These are phyloP conservation scores for Epinephelus moara DNA, from an alignment of 2,113 vertebrate genomes.

Conservation along the genomic window DNA sequence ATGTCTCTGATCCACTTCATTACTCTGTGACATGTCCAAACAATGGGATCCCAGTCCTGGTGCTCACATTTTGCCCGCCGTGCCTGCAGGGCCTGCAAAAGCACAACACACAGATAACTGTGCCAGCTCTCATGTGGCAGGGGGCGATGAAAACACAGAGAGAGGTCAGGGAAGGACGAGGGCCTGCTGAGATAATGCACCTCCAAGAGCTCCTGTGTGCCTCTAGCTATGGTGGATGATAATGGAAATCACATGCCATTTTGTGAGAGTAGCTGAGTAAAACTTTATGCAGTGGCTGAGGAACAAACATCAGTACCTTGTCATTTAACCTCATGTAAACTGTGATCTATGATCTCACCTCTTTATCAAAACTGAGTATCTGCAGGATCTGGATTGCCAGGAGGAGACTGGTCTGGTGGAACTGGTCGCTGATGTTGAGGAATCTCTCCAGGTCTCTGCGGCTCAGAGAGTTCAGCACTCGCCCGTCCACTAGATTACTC, in stretches of 20 bases:
- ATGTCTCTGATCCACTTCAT: constrained; percentile 91
- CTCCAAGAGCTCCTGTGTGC: constrained; percentile 16
- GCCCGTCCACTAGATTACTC: constrained; percentile 88
- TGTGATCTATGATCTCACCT: constrained; percentile 76
- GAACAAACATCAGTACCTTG: not conserved
- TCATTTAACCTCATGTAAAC: not conserved
- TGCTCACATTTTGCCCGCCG: constrained; percentile 87
- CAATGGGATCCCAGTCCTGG: constrained; percentile 86
- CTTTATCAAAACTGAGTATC: constrained; percentile 88
- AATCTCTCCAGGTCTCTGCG: constrained; percentile 88
- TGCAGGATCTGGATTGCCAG: constrained; percentile 89
- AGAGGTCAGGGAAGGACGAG: constrained; percentile 30
- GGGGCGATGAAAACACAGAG: constrained; percentile 22
- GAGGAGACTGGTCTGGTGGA: constrained; percentile 90
- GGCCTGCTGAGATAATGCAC: constrained; percentile 42
- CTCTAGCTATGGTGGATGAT: constrained; percentile 9
- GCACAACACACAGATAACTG: constrained; percentile 38
- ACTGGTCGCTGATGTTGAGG: constrained; percentile 87
- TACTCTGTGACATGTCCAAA: constrained; percentile 91
- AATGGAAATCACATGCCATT: constrained; percentile 30
- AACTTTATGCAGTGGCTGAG: not conserved
- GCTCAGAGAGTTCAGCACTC: constrained; percentile 88
- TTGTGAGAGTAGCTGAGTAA: not conserved
- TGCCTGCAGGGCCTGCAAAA: constrained; percentile 83
- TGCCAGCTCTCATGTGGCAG: constrained; percentile 5